Evolutionary conservation across 2,888 invertebrate genomes (phyloP).

Genomic region (Eilema griseolum): DNA sequence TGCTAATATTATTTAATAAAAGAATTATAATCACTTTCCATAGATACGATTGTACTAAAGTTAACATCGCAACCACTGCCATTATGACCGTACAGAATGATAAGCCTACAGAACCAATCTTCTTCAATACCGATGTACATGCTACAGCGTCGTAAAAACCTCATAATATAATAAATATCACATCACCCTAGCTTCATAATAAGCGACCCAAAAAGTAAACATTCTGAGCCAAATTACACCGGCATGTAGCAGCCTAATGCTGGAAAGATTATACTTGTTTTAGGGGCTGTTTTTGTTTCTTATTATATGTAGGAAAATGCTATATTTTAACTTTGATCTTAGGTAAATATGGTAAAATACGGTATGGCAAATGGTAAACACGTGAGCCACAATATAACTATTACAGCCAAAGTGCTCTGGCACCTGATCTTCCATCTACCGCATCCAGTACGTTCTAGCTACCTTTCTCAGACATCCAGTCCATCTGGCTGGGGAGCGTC

Average conservation of each 20-base stretch:
- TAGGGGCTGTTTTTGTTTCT: slow-evolving; percentile 41
- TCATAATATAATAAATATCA: slow-evolving; percentile 52
- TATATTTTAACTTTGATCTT: slow-evolving; percentile 28
- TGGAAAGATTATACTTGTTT: slow-evolving; percentile 67
- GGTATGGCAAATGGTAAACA: not conserved
- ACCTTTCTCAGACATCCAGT: no score
- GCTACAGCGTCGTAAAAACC: slow-evolving; percentile 34
- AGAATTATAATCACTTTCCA: not conserved
- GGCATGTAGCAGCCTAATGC: slow-evolving; percentile 62
- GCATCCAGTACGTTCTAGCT: no score
- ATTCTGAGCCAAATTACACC: slow-evolving; percentile 76
- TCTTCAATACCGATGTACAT: slow-evolving; percentile 19
- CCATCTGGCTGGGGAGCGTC: no score
- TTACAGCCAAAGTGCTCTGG: not conserved
- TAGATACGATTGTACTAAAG: not conserved
- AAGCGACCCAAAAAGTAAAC: slow-evolving; percentile 56
- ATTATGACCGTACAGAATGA: slow-evolving; percentile 31
- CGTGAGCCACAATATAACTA: not conserved
- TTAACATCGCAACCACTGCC: not conserved
- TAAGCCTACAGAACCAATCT: slow-evolving; percentile 35
- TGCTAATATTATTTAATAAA: no score
- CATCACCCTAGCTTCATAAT: slow-evolving; percentile 52
- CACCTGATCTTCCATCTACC: no score
- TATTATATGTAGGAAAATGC: slow-evolving; percentile 43
- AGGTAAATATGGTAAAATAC: not conserved